phyloP scores from a whole-genome alignment of 2,797 vertebrate species.

The Microhierax caerulescens region DNA sequence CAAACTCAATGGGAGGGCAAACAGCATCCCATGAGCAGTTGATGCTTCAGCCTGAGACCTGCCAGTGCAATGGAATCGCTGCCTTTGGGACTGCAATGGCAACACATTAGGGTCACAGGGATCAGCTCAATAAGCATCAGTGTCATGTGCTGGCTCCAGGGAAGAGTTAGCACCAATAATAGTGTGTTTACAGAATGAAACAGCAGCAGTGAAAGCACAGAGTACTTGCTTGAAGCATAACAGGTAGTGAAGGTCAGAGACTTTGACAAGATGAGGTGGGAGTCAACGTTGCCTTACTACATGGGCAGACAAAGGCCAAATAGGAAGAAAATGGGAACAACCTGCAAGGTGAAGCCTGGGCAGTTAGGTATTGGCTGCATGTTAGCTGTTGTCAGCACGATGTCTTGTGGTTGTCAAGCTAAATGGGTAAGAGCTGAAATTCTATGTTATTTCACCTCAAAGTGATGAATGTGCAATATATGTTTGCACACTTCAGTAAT shows the following conservation, averaged over 20 bases:
- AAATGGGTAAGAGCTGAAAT: neutral
- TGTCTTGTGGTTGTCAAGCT: neutral
- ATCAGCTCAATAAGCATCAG: neutral
- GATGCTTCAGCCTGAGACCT: neutral
- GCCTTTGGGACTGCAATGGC: neutral
- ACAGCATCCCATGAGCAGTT: rapidly evolving
- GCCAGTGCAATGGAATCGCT: neutral
- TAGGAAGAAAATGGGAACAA: neutral
- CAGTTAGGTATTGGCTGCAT: neutral
- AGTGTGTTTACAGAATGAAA: neutral
- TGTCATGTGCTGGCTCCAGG: neutral
- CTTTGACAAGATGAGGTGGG: neutral
- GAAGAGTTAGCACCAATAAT: neutral
- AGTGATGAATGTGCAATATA: neutral
- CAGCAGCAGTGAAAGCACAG: neutral
- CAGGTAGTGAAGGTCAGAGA: neutral
- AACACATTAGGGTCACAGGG: neutral
- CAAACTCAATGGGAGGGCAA: neutral
- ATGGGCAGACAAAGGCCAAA: neutral
- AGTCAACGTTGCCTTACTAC: neutral
- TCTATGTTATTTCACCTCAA: neutral
- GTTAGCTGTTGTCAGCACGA: neutral
- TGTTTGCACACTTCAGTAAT: neutral
- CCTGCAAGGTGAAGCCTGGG: neutral
- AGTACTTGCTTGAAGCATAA: neutral